Percentiles rank a stretch among this genome's conserved stretches.
Conservation (phyloP, 2,113 vertebrate species). For the Passer domesticus region DNA sequence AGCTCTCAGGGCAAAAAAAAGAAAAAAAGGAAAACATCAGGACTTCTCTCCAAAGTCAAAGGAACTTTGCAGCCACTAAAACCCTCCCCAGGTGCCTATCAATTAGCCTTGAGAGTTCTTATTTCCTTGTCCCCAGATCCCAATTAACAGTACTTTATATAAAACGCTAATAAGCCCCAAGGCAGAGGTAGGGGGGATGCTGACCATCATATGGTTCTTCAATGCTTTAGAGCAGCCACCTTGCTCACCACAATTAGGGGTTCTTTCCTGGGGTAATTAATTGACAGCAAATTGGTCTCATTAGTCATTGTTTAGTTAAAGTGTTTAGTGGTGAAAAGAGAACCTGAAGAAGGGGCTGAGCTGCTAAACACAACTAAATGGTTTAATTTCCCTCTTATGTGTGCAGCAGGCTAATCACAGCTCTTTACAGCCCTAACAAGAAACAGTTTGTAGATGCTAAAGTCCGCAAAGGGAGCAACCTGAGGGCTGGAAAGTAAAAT, state of each 20-base stretch:
- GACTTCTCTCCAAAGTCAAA: constrained; percentile 36
- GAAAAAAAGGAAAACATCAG: constrained; percentile 33
- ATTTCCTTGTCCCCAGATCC: constrained; percentile 62
- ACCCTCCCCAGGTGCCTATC: constrained; percentile 47
- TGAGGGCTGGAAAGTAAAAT: constrained; percentile 30
- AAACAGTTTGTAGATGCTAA: constrained; percentile 47
- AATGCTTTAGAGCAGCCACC: constrained; percentile 46
- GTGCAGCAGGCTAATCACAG: constrained; percentile 60
- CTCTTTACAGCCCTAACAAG: constrained; percentile 17
- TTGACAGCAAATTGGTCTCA: constrained; percentile 64
- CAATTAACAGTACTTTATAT: constrained; percentile 67
- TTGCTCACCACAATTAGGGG: constrained; percentile 59
- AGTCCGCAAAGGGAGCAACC: neutral
- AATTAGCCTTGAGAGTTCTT: constrained; percentile 63
- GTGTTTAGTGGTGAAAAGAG: constrained; percentile 18
- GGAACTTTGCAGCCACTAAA: constrained; percentile 45
- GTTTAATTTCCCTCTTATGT: constrained; percentile 41
- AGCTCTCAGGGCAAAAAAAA: neutral
- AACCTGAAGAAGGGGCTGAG: constrained; percentile 38
- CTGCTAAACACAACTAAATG: constrained; percentile 33
- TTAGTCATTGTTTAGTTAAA: constrained; percentile 65
- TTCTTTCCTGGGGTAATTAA: constrained; percentile 61
- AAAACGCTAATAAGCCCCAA: constrained; percentile 36
- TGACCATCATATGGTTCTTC: constrained; percentile 45
- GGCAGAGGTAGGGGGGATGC: constrained; percentile 18